Evolutionary conservation across 2,113 vertebrate genomes (phyloP), one percentile per base, ranked within the genome.

Genomic region (Anoura caudifer): DNA sequence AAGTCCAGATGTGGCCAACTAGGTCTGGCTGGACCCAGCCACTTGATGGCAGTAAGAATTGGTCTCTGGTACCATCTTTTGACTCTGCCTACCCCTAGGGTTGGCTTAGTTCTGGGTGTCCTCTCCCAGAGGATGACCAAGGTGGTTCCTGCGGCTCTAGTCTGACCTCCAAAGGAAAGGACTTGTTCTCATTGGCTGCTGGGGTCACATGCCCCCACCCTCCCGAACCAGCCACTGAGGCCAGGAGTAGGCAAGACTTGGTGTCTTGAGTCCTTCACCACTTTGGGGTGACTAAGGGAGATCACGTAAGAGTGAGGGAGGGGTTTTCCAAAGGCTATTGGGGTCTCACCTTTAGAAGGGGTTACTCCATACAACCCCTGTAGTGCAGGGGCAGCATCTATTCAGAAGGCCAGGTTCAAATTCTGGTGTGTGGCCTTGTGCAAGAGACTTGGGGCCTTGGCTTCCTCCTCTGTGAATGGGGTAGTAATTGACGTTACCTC

Each of bases 11-110:
- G 20, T 28, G 17, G 13, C 70, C 8, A 19, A 20, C 73, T 80
- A 81, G 87, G 75, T 47, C 8, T 7, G 8, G 91, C 72, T 72
- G 50, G 75, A 26, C 59, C 86, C 16, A 75, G 89, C 36, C 20
- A 6, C 19, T 14, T 11, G 10, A 0, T 2, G 38, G 0, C n/a
- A 56, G 33, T 63, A 38, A 65, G 52, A 36, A 7, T n/a, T 7
- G 0, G n/a, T 75, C 50, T 7, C 45, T 76, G 11, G 5, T 2
- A 5, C 75, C 8, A 5, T 80, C 56, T 87, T 38, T 56, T 47
- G 47, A 24, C 43, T 59, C 33, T 63, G 88, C 47, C 33, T 15
- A 15, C 73, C 20, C 24, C 45, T 33, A 7, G 59, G 28, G 2
- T 26, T 31, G 36, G 47, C 67, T 87, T 80, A 47, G 16, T 75